Percentiles rank a stretch among this genome's conserved stretches.
phyloP scores from a whole-genome alignment of 2,888 invertebrate genomes.

The Meloe dianella region DNA sequence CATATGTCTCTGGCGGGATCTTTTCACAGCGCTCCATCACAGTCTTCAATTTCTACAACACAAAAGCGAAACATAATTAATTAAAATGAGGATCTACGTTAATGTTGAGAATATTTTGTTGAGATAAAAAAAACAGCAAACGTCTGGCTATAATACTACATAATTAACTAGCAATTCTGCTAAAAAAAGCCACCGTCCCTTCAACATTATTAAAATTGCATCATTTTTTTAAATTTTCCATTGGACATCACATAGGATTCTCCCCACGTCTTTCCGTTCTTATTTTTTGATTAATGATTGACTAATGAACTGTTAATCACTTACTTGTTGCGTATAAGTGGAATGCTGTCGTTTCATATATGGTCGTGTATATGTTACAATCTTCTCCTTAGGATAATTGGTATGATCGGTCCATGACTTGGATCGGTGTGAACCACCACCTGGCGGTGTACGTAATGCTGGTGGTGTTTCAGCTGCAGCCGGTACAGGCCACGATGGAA shows the following conservation, averaged over 20 bases:
- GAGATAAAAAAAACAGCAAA: no score
- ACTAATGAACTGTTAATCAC: slow-evolving; percentile 26
- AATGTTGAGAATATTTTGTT: no score
- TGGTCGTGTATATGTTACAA: slow-evolving; percentile 67
- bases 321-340: slow-evolving; percentile 67
- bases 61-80: slow-evolving; percentile 14
- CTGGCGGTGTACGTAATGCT: slow-evolving; percentile 56
- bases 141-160: not conserved
- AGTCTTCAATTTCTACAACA: slow-evolving; percentile 67
- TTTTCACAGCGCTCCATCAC: slow-evolving; percentile 74
- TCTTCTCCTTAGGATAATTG: slow-evolving; percentile 73
- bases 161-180: not conserved
- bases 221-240: not conserved
- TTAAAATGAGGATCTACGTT: not conserved
- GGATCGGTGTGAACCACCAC: slow-evolving; percentile 68
- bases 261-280: not conserved
- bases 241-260: not conserved
- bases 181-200: slow-evolving; percentile 19
- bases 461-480: slow-evolving; percentile 64
- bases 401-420: slow-evolving; percentile 76
- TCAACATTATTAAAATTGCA: slow-evolving; percentile 17
- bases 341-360: slow-evolving; percentile 68
- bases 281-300: slow-evolving; percentile 61
- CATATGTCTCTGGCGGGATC: slow-evolving; percentile 65
- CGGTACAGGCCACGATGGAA: slow-evolving; percentile 76